Evolutionary conservation across 2,113 vertebrate genomes (phyloP).

Genomic region (Pandion haliaetus): DNA sequence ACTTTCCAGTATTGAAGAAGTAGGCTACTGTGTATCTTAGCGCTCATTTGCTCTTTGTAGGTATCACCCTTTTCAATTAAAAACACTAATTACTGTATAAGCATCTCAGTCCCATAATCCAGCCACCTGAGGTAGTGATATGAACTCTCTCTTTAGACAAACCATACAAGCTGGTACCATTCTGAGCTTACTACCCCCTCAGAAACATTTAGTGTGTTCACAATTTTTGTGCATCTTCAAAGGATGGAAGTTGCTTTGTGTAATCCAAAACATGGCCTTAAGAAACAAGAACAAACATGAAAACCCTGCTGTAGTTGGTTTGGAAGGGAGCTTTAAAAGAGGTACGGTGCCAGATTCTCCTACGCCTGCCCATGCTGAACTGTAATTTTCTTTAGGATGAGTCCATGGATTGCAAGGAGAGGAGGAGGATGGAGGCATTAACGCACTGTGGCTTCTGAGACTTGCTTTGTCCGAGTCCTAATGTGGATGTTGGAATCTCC

Average conservation of each 20-base stretch:
- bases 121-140: neutral
- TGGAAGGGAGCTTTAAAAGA: neutral
- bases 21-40: neutral
- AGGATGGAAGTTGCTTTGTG: neutral
- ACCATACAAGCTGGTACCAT: neutral
- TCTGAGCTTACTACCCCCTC: neutral
- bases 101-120: neutral
- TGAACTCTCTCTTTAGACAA: neutral
- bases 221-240: neutral
- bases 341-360: rapidly evolving
- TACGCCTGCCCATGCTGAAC: neutral
- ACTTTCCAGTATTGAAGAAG: neutral
- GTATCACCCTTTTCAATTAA: neutral
- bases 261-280: neutral
- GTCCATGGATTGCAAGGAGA: neutral
- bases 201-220: neutral
- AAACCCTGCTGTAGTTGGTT: neutral
- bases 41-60: neutral
- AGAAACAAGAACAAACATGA: neutral
- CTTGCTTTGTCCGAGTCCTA: neutral
- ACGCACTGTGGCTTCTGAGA: neutral
- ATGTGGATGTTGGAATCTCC: neutral
- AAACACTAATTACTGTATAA: neutral
- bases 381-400: neutral
- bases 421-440: neutral